Base-by-base conservation (phyloP, 2,797 vertebrate genomes). In the Enteromius trimaculatus region DNA sequence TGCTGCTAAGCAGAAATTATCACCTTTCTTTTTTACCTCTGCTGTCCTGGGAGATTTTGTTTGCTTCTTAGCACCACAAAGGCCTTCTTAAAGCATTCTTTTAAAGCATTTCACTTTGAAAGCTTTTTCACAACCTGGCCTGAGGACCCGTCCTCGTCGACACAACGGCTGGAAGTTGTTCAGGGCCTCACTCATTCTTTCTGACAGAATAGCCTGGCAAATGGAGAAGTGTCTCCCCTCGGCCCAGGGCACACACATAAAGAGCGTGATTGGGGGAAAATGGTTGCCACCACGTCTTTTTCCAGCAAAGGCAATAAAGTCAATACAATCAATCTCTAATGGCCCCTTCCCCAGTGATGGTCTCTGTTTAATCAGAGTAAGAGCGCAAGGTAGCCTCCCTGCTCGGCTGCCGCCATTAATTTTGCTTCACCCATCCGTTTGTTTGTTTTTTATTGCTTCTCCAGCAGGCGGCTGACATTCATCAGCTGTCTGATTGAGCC, bases 301-400 rank as follows among this genome's bases (percentile, higher is more conserved):
- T 88, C 85, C 80, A 76, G 80, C 75, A 87, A 89, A 89, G 53
- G 82, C 88, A 87, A 89, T 90, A 90, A 89, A 92, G 87, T 91
- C 92, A 90, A 92, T 89, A 86, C 89, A 89, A 92, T 94, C 92
- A 77, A 90, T 92, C 91, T 88, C 90, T 95, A 93, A 95, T 94
- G 92, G 92, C 88, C 88, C 89, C 89, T 90, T 91, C 85, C 86
- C 78, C 86, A 90, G 84, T 87, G 90, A 93, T 89, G 89, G 88
- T 89, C 86, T 84, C 88, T 94, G 91, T 94, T 95, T 95, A 95
- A 95, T 95, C 94, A 95, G 92, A 91, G 89, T 95, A 93, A 95
- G 91, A 95, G 94, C 90, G 58, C 47, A 86, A 87, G 89, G 87
- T 90, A 88, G 85, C 90, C 87, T 90, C 74, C 44, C 58, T 85